phyloP scores from a whole-genome alignment of 2,797 vertebrate species.

The Sebastes goodei region DNA sequence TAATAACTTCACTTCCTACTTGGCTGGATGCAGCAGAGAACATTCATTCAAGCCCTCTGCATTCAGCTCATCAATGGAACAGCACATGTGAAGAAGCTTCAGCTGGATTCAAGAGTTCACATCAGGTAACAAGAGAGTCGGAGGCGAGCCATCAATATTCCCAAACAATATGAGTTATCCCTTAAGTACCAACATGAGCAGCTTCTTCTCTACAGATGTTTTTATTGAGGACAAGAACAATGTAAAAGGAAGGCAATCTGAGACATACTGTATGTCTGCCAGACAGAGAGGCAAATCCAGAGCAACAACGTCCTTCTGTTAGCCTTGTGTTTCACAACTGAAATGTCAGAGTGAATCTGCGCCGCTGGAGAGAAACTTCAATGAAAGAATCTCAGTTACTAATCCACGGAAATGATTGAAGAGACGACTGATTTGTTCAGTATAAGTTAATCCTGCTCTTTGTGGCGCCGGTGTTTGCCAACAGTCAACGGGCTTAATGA shows the following conservation, averaged over 20 bases:
- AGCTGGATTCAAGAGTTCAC: background rate
- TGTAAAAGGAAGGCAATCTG: background rate
- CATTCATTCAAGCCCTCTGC: background rate
- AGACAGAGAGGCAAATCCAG: conserved; percentile 23
- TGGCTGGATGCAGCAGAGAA: background rate
- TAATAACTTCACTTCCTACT: background rate
- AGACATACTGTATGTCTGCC: background rate
- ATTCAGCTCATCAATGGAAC: background rate
- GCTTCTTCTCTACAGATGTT: background rate
- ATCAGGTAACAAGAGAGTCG: background rate
- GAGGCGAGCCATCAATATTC: background rate
- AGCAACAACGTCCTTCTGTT: background rate
- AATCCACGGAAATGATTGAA: background rate
- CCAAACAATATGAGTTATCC: conserved; percentile 2
- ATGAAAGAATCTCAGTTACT: background rate
- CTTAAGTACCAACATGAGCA: background rate
- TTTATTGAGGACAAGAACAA: conserved; percentile 14
- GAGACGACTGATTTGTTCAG: background rate
- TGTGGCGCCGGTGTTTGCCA: background rate
- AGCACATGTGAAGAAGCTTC: background rate
- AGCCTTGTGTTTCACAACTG: conserved; percentile 9
- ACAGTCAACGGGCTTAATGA: background rate
- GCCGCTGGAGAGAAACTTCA: background rate
- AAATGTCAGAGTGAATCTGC: conserved; percentile 42
- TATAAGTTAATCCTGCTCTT: conserved; percentile 15